Percentiles rank a stretch among this genome's conserved stretches.
phyloP scores from a whole-genome alignment of 2,113 vertebrate species.

The Capra hircus region DNA sequence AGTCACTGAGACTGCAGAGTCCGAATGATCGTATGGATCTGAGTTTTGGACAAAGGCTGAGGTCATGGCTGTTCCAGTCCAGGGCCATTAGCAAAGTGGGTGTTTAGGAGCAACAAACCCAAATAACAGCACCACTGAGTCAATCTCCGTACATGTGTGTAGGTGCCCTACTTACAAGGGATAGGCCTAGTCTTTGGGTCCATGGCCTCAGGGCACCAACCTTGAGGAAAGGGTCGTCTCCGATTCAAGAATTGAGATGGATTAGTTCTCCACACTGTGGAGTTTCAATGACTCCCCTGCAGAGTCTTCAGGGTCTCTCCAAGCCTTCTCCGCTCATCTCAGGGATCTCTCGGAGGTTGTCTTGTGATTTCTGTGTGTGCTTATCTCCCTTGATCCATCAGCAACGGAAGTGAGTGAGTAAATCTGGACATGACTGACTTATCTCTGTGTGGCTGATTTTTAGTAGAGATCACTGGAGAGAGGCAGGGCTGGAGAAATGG shows the following conservation, averaged over 20 bases:
- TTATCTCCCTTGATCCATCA: background rate
- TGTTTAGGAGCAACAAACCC: background rate
- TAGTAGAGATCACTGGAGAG: background rate
- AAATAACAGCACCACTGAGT: background rate
- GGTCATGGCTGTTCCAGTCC: background rate
- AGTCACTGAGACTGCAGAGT: background rate
- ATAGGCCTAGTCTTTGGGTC: background rate
- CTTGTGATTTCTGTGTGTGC: conserved; percentile 1
- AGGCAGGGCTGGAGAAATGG: background rate
- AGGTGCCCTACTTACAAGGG: background rate
- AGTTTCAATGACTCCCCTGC: background rate
- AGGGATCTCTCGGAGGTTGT: background rate
- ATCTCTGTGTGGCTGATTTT: background rate
- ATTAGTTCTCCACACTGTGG: background rate
- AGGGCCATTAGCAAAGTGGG: background rate
- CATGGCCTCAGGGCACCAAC: background rate
- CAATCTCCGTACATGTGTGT: background rate
- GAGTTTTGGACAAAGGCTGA: background rate
- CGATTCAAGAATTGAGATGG: background rate
- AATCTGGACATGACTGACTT: background rate
- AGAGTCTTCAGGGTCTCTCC: background rate
- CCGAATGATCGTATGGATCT: background rate
- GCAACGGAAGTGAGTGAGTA: background rate
- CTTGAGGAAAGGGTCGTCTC: background rate
- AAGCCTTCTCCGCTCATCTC: background rate